These are phyloP conservation scores for Phrixothrix hirtus DNA, from an alignment of 2,888 invertebrate genomes.

Conservation along the genomic window DNA sequence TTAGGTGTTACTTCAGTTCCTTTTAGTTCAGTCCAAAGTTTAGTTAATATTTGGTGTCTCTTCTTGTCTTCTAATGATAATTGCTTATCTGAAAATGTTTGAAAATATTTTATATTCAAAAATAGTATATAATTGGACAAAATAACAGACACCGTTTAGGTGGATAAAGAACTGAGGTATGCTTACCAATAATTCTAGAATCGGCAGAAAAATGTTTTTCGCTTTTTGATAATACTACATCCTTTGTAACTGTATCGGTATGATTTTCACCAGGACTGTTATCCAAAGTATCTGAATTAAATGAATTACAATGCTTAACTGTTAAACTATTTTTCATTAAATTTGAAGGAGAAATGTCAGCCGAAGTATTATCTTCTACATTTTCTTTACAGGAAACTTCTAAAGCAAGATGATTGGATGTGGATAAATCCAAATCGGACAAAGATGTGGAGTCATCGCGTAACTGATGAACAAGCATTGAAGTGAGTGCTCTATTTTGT, in stretches of 20 bases:
- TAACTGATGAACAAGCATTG: constrained; percentile 69
- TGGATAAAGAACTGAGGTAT: no score
- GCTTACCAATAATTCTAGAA: constrained; percentile 48
- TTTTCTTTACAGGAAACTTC: constrained; percentile 49
- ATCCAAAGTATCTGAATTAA: constrained; percentile 53
- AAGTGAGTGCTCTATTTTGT: constrained; percentile 75
- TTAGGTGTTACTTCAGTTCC: constrained; percentile 67
- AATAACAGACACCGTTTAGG: no score
- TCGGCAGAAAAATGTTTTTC: constrained; percentile 51
- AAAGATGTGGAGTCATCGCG: constrained; percentile 49
- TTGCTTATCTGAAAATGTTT: constrained; percentile 55
- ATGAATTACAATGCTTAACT: constrained; percentile 54
- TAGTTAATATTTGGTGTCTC: constrained; percentile 65
- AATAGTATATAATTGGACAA: background rate
- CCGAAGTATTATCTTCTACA: constrained; percentile 38
- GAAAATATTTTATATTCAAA: background rate
- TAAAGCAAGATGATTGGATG: constrained; percentile 58
- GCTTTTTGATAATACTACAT: constrained; percentile 40
- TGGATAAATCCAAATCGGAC: constrained; percentile 28
- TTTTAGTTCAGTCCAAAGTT: constrained; percentile 68
- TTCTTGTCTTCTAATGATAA: constrained; percentile 67
- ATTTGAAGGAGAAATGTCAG: constrained; percentile 41
- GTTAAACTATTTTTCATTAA: constrained; percentile 45
- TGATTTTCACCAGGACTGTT: constrained; percentile 26
- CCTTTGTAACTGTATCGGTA: constrained; percentile 28